Conservation (phyloP, 2,888 invertebrate species). For the Drosophila robusta region DNA sequence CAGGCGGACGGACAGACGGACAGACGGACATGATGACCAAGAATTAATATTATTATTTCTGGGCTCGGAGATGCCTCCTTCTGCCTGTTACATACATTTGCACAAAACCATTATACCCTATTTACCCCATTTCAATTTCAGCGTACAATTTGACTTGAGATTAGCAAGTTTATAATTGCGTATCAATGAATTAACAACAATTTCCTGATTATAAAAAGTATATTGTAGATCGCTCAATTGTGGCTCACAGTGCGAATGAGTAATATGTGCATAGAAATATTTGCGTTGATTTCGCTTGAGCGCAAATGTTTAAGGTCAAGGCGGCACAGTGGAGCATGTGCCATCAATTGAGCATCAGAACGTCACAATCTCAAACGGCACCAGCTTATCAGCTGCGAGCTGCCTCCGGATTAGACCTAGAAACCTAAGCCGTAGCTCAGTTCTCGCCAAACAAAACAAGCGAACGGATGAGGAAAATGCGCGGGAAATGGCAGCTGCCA, state of each 20-base stretch:
- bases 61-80: too few relatives aligned
- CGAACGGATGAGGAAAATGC: slow-evolving; percentile 51
- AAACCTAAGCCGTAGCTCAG: slow-evolving; percentile 42
- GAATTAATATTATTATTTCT: too few relatives aligned
- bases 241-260: slow-evolving; percentile 39
- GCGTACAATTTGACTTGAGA: too few relatives aligned
- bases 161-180: too few relatives aligned
- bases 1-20: too few relatives aligned
- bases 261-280: slow-evolving; percentile 28
- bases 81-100: too few relatives aligned
- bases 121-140: too few relatives aligned
- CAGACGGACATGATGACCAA: too few relatives aligned
- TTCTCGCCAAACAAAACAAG: slow-evolving; percentile 50
- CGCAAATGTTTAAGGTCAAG: slow-evolving; percentile 66
- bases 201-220: not conserved
- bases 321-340: slow-evolving; percentile 13
- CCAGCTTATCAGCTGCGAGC: slow-evolving; percentile 56
- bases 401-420: slow-evolving; percentile 8
- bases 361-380: slow-evolving; percentile 16
- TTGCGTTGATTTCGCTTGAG: slow-evolving; percentile 2
- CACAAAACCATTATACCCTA: too few relatives aligned
- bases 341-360: slow-evolving; percentile 18
- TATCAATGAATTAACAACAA: not conserved
- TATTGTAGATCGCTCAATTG: not conserved
- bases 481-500: slow-evolving; percentile 39